A percentile compares a stretch with the other conserved stretches of the same genome.
Evolutionary conservation across 2,797 vertebrate genomes (phyloP).

Genomic region (Clamator glandarius): DNA sequence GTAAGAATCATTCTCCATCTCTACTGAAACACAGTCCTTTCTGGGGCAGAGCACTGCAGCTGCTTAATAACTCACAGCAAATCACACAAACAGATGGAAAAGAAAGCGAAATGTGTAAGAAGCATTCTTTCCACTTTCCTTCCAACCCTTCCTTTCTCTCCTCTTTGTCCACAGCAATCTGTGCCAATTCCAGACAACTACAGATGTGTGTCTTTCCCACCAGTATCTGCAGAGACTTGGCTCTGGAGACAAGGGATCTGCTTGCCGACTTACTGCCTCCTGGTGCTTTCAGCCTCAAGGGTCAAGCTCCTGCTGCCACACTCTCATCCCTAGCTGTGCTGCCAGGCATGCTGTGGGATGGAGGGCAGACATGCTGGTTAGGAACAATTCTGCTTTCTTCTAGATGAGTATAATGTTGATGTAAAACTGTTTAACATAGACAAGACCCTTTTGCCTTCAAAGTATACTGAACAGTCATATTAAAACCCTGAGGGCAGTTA

Average conservation of each 20-base stretch:
- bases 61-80: constrained; percentile 39
- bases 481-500: not conserved
- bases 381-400: constrained; percentile 17
- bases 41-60: constrained; percentile 21
- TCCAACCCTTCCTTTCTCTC: constrained; percentile 23
- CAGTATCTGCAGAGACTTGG: constrained; percentile 35
- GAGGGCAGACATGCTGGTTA: not conserved
- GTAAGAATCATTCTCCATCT: not conserved
- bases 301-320: not conserved
- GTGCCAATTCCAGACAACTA: constrained; percentile 31
- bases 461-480: not conserved
- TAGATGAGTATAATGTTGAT: not conserved
- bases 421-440: not conserved
- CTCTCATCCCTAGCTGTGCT: not conserved
- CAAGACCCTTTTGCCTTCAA: not conserved
- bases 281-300: not conserved
- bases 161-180: not conserved
- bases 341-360: not conserved
- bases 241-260: not conserved
- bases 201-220: constrained; percentile 42
- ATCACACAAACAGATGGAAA: constrained; percentile 43
- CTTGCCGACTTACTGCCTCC: not conserved
- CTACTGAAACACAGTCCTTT: not conserved
- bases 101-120: constrained; percentile 24
- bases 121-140: constrained; percentile 41